Conservation (phyloP, 2,888 invertebrate genomes). For the Crematogaster levior region DNA sequence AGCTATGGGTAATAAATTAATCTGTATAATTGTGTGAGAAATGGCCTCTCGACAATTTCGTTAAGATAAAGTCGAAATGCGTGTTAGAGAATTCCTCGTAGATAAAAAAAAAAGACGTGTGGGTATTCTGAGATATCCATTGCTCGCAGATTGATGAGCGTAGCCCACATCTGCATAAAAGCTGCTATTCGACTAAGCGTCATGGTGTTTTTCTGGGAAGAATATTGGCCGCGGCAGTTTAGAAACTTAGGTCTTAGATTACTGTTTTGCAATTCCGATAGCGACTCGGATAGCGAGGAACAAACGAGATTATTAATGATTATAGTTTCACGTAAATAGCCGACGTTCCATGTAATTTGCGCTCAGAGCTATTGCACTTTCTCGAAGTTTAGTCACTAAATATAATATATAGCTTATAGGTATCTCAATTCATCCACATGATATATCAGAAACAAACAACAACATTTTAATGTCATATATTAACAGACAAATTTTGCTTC, state of each 20-base stretch:
- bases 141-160: slow-evolving; percentile 27
- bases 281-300: slow-evolving; percentile 29
- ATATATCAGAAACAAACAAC: not conserved
- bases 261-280: slow-evolving; percentile 48
- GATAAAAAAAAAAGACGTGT: slow-evolving; percentile 7
- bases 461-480: not conserved
- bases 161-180: slow-evolving; percentile 30
- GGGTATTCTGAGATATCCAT: not conserved
- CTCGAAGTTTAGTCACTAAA: slow-evolving; percentile 32
- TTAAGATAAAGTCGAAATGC: slow-evolving; percentile 21
- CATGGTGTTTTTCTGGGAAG: slow-evolving; percentile 17
- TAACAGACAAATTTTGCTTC: not conserved
- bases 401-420: slow-evolving; percentile 16
- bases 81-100: slow-evolving; percentile 1
- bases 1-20: not conserved
- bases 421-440: not conserved
- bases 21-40: slow-evolving; percentile 10
- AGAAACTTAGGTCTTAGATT: slow-evolving; percentile 28
- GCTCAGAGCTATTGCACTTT: slow-evolving; percentile 30
- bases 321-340: slow-evolving; percentile 36
- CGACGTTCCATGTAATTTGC: slow-evolving; percentile 12
- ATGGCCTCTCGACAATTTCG: not conserved
- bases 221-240: slow-evolving; percentile 30
- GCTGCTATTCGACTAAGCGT: slow-evolving; percentile 10
- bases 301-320: slow-evolving; percentile 38